Base-by-base conservation (phyloP, 2,113 vertebrate species). In the Lepisosteus osseus region DNA sequence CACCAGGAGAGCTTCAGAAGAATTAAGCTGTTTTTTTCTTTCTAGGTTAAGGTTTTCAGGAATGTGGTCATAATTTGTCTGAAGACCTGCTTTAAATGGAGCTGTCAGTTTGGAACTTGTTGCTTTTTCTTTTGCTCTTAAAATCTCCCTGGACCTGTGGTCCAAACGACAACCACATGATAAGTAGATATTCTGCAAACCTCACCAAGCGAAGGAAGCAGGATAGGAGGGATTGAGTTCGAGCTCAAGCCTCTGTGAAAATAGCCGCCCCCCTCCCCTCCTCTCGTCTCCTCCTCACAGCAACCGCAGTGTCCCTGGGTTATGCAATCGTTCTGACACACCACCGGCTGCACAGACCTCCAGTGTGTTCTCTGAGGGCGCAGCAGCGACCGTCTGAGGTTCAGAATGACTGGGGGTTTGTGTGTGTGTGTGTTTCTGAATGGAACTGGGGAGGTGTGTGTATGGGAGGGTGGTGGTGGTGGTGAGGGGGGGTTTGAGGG, bases 401-500 rank as follows among this genome's bases (percentile, higher is more conserved):
- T 14, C 59, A 7, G 70, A 29, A 61, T 15, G 59, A 15, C 14
- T 61, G 1, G 13, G 59, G 6, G 59, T 14, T 61, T 61, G 59
- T 61, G 59, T 51, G 47, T 74, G 75, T 76, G 80, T 65, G 59
- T 80, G 81, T 83, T 88, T 85, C 82, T 73, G 72, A 69, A 43
- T 61, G 68, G 82, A 80, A 54, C 69, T 82, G 80, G 80, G 80
- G 72, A 69, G 66, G 76, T 77, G 79, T 74, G 76, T 77, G 73
- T 79, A 86, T 78, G 82, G 61, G 73, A 66, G 2, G 29, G 11
- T 76, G 72, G 70, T 51, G 2, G 78, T 87, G 54, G 54, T 29
- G 78, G 81, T 81, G 74, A 72, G 74, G 76, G 78, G 72, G 76
- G 77, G 72, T 79, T 86, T 77, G 77, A 71, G 66, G 66, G 77